A percentile compares a stretch with the other conserved stretches of the same genome.
Evolutionary conservation across 1,140 invertebrate species (phyloP).

Genomic region (Venturia canescens): DNA sequence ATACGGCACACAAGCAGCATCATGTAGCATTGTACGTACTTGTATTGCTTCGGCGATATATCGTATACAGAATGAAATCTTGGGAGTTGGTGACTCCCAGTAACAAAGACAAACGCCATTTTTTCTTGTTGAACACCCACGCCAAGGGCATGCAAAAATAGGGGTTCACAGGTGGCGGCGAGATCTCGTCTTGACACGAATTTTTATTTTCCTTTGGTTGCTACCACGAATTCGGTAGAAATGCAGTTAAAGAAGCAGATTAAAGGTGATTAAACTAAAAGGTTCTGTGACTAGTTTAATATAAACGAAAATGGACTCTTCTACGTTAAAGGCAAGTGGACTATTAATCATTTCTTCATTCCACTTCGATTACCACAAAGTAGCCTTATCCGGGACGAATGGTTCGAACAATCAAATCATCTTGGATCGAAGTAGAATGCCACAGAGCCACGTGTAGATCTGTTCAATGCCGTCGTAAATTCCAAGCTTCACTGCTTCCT

Average conservation of each 20-base stretch:
- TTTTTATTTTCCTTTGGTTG: background rate
- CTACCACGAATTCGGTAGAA: background rate
- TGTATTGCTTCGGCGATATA: constrained; percentile 41
- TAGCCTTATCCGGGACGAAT: background rate
- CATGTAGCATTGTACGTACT: constrained; percentile 32
- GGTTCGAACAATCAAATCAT: background rate
- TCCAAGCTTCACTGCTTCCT: background rate
- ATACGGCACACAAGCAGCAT: constrained; percentile 29
- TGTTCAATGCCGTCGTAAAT: background rate
- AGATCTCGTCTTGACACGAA: background rate
- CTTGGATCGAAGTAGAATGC: background rate
- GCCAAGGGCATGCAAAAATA: constrained; percentile 56
- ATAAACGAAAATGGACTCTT: background rate
- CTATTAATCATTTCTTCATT: background rate
- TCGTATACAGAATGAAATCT: constrained; percentile 25
- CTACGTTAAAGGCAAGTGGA: background rate
- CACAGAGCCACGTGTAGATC: background rate
- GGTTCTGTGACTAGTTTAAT: too few species aligned
- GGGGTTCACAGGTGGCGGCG: constrained; percentile 53
- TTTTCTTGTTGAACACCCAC: constrained; percentile 55
- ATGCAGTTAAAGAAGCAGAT: too few species aligned
- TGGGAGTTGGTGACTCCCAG: constrained; percentile 44
- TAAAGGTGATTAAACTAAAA: too few species aligned
- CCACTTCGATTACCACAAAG: background rate
- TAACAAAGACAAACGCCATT: constrained; percentile 59